Percentiles rank a stretch among this genome's conserved stretches.
These are phyloP conservation scores for Ailuropoda melanoleuca DNA, from an alignment of 2,113 vertebrate species.

Conservation along the genomic window DNA sequence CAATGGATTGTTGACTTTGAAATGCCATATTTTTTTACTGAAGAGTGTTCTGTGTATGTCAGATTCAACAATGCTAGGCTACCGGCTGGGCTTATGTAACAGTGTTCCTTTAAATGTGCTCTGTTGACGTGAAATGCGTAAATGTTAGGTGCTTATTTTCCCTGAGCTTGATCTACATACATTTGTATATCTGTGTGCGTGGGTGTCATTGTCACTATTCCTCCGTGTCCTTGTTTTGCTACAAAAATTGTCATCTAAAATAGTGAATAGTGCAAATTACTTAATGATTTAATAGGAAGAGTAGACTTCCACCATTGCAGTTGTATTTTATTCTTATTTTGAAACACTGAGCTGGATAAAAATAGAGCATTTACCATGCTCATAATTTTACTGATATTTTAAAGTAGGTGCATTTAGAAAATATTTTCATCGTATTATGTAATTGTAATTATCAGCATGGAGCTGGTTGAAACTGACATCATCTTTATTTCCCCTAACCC, in stretches of 20 bases:
- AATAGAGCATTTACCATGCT: not conserved
- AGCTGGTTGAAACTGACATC: slow-evolving; percentile 34
- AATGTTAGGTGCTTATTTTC: not conserved
- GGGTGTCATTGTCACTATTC: not conserved
- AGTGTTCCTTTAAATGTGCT: slow-evolving; percentile 34
- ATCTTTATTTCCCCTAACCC: not conserved
- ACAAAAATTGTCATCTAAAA: slow-evolving; percentile 49
- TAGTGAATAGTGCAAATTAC: slow-evolving; percentile 54
- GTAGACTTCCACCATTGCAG: not conserved
- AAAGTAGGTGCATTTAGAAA: not conserved
- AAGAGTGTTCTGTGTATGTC: slow-evolving; percentile 39
- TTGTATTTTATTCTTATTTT: not conserved
- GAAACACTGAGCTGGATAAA: not conserved
- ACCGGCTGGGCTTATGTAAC: slow-evolving; percentile 9
- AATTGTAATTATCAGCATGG: not conserved
- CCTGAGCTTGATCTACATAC: not conserved
- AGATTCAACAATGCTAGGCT: slow-evolving; percentile 52
- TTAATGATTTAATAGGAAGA: not conserved
- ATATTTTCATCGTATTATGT: not conserved
- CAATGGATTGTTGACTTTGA: slow-evolving; percentile 61
- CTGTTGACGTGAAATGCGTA: not conserved
- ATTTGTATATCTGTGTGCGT: not conserved
- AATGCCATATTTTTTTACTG: slow-evolving; percentile 51
- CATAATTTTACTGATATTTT: slow-evolving; percentile 11
- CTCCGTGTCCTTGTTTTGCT: not conserved